These are phyloP conservation scores for Temnopleurus reevesii DNA, from an alignment of 53 echinoderm and acorn worm species.

Conservation along the genomic window DNA sequence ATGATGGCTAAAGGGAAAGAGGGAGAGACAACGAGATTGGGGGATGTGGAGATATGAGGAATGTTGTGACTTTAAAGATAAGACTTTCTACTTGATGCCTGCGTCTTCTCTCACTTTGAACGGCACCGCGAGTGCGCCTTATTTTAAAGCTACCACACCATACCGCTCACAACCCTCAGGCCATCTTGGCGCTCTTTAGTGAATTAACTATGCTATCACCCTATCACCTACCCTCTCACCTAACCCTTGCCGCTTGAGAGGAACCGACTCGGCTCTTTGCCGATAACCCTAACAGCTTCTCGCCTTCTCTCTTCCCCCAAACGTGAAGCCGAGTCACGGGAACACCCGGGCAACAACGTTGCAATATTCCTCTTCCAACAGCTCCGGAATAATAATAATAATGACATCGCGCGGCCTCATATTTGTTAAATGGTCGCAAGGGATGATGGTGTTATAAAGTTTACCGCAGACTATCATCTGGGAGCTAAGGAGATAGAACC, in stretches of 20 bases:
- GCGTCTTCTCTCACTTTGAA: not conserved
- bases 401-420: slow-evolving; percentile 36
- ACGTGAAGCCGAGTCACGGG: not conserved
- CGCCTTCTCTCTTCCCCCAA: slow-evolving; percentile 46
- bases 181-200: slow-evolving; percentile 48
- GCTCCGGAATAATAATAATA: slow-evolving; percentile 33
- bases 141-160: not conserved
- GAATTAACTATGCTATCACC: slow-evolving; percentile 53
- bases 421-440: slow-evolving; percentile 57
- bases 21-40: not conserved
- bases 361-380: slow-evolving; percentile 2
- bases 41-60: slow-evolving; percentile 5
- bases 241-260: slow-evolving; percentile 18
- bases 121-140: not conserved
- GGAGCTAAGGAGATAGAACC: not conserved
- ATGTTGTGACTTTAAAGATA: not conserved
- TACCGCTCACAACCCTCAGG: slow-evolving; percentile 1
- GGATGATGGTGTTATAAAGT: slow-evolving; percentile 47
- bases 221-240: slow-evolving; percentile 43
- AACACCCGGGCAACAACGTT: slow-evolving; percentile 17
- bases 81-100: not conserved
- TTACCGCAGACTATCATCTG: slow-evolving; percentile 33
- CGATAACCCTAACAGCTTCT: slow-evolving; percentile 42
- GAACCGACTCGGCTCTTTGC: slow-evolving; percentile 17
- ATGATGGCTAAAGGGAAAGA: not conserved